Percentiles rank a stretch among this genome's conserved stretches.
These are phyloP conservation scores for Mohoua ochrocephala DNA, from an alignment of 2,113 vertebrate genomes.

Conservation along the genomic window DNA sequence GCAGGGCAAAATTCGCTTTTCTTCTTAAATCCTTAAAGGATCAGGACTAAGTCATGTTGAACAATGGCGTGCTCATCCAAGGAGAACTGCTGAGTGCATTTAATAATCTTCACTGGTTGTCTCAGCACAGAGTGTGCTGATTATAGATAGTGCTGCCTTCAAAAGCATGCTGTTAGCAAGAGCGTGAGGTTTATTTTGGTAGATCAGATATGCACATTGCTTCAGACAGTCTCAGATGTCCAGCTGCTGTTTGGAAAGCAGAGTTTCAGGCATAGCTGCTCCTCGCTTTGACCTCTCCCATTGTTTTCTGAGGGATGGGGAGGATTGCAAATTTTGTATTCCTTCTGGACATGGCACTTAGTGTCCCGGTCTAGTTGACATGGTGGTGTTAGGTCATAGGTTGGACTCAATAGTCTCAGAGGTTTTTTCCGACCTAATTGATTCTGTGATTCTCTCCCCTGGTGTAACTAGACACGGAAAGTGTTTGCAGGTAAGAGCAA, in stretches of 20 bases:
- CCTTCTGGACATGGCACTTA: background rate
- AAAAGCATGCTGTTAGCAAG: background rate
- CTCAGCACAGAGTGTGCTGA: background rate
- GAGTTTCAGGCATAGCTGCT: background rate
- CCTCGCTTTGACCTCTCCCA: background rate
- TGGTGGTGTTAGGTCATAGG: background rate
- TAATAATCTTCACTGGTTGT: constrained; percentile 11
- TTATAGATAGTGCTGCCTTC: constrained; percentile 10
- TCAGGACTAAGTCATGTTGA: background rate
- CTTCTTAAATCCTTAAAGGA: background rate
- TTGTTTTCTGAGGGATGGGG: background rate
- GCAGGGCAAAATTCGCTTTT: background rate
- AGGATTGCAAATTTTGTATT: background rate
- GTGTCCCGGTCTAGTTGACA: background rate
- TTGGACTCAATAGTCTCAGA: background rate
- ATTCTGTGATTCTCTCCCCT: background rate
- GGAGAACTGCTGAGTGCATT: background rate
- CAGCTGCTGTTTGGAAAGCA: background rate
- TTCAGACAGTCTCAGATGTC: background rate
- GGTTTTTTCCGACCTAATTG: background rate
- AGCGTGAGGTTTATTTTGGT: background rate
- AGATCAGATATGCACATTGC: background rate
- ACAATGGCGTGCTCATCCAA: background rate
- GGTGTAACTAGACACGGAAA: background rate
- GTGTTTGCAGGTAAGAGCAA: background rate